Percentiles rank a stretch among this genome's conserved stretches.
Evolutionary conservation across 2,113 vertebrate species (phyloP).

Genomic region (Mirza zaza): DNA sequence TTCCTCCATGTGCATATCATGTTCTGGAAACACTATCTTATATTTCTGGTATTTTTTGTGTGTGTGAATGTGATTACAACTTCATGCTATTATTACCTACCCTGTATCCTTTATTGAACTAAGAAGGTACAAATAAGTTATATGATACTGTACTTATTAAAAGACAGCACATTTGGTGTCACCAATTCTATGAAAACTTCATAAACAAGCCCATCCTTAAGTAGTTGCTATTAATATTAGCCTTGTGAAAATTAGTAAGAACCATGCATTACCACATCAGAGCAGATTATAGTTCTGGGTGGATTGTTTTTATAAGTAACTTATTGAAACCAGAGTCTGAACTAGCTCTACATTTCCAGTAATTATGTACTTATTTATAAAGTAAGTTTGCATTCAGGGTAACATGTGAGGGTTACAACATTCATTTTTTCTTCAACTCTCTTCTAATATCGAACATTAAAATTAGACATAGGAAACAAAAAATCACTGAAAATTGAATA

Average conservation of each 20-base stretch:
- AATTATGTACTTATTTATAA: background rate
- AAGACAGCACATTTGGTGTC: background rate
- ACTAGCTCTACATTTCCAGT: accelerated
- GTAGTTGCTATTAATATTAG: background rate
- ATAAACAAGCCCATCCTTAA: background rate
- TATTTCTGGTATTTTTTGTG: background rate
- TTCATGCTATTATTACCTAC: accelerated
- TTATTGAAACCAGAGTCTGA: background rate
- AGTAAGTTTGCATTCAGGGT: background rate
- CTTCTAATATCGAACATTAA: background rate
- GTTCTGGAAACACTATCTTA: background rate
- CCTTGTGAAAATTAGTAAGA: background rate
- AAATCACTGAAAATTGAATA: background rate
- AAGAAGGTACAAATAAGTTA: background rate
- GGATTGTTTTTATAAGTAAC: accelerated
- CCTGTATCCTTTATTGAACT: background rate
- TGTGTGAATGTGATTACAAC: background rate
- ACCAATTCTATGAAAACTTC: background rate
- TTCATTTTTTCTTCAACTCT: background rate
- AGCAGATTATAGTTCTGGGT: background rate
- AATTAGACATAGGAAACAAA: background rate
- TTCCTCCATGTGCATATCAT: background rate
- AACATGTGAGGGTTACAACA: background rate
- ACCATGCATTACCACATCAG: accelerated
- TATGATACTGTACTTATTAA: background rate